Evolutionary conservation across 2,888 invertebrate species (phyloP).

Genomic region (Pachliopta kotzebuea): DNA sequence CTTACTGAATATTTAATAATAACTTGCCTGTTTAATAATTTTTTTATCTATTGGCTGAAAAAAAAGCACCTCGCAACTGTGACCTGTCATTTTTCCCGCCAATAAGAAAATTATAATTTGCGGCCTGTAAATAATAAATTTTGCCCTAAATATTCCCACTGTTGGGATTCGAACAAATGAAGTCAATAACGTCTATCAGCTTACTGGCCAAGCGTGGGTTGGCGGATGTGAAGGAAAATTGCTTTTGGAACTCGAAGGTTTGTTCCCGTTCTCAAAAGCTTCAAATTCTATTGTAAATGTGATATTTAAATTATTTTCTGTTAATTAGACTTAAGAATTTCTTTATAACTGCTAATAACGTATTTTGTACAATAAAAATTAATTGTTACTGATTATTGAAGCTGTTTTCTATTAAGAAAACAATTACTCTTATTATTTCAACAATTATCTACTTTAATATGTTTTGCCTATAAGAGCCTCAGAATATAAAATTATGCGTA

Average conservation of each 20-base stretch:
- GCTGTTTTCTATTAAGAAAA: background rate
- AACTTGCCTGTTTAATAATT: too few species aligned
- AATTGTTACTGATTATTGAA: background rate
- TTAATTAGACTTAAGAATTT: background rate
- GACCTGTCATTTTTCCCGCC: conserved; percentile 9
- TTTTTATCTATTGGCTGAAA: background rate
- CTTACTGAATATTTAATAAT: too few species aligned
- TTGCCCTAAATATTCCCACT: too few species aligned
- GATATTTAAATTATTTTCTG: conserved; percentile 17
- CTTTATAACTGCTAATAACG: too few species aligned
- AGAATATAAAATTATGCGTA: conserved; percentile 2
- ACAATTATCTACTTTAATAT: background rate
- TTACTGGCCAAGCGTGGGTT: too few species aligned
- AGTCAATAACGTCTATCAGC: too few species aligned
- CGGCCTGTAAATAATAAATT: background rate
- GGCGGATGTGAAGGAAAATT: too few species aligned
- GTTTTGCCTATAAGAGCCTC: background rate
- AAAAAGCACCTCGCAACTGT: background rate
- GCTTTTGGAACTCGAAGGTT: too few species aligned
- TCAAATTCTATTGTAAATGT: conserved; percentile 17
- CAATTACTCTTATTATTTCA: background rate
- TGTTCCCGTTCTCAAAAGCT: too few species aligned
- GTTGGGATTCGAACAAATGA: too few species aligned
- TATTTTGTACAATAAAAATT: background rate
- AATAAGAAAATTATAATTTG: background rate